Conservation (phyloP, 2,888 invertebrate species). For the Zaprionus obscuricornis region DNA sequence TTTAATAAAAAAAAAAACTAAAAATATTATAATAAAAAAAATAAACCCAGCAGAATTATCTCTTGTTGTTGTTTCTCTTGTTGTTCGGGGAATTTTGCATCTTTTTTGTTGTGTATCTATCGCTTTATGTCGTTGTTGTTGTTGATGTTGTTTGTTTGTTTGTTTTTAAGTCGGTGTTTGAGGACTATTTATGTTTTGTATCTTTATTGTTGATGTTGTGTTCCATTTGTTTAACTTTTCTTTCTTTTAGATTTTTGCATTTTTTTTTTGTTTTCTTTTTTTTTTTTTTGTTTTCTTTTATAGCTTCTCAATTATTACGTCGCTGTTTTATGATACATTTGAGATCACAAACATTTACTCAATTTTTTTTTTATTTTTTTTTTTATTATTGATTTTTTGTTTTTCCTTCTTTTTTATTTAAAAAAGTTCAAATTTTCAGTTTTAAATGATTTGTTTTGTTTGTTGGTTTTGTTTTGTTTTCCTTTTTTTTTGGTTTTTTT, state of each 20-base stretch:
- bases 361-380: constrained; percentile 36
- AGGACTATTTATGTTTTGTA: constrained; percentile 43
- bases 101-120: constrained; percentile 48
- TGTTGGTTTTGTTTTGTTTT: constrained; percentile 12
- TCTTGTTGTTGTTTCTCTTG: constrained; percentile 26
- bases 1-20: too few species aligned
- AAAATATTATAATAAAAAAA: too few species aligned
- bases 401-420: constrained; percentile 52
- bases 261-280: constrained; percentile 26
- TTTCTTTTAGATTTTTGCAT: constrained; percentile 33
- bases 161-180: constrained; percentile 35
- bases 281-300: constrained; percentile 28
- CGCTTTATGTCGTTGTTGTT: constrained; percentile 34
- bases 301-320: constrained; percentile 68
- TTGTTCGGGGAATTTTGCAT: constrained; percentile 71
- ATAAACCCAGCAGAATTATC: constrained; percentile 1
- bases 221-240: constrained; percentile 50
- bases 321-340: constrained; percentile 79
- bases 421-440: constrained; percentile 70
- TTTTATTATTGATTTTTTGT: constrained; percentile 31
- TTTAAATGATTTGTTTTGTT: constrained; percentile 58
- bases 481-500: constrained; percentile 43
- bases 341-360: constrained; percentile 81
- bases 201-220: constrained; percentile 26
- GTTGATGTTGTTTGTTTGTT: constrained; percentile 38